Percentiles rank a stretch among this genome's conserved stretches.
Evolutionary conservation across 2,797 vertebrate genomes (phyloP).

Genomic region (Crocidura indochinensis): DNA sequence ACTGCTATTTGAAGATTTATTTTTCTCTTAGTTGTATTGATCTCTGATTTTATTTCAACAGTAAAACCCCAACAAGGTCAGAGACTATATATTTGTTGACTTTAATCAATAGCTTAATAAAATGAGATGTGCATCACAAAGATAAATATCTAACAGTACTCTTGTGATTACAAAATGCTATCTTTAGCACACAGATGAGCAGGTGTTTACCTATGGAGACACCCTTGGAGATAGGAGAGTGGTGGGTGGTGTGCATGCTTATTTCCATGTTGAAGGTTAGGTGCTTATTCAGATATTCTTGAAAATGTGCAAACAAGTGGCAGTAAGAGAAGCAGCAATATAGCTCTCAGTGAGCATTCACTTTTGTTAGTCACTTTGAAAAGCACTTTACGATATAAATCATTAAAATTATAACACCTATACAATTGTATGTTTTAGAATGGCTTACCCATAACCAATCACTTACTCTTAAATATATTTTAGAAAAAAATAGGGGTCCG

Average conservation of each 20-base stretch:
- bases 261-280: background rate
- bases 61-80: conserved; percentile 48
- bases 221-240: background rate
- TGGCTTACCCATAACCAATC: too few species aligned
- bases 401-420: background rate
- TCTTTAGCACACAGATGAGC: background rate
- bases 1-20: conserved; percentile 73
- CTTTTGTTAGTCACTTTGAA: background rate
- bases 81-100: conserved; percentile 48
- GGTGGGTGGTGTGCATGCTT: accelerated
- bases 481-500: too few species aligned
- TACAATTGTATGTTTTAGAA: background rate
- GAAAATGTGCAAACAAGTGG: background rate
- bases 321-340: background rate
- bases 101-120: conserved; percentile 71
- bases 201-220: background rate
- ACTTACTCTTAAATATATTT: too few species aligned
- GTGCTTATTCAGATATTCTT: background rate
- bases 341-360: background rate
- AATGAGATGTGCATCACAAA: conserved; percentile 69
- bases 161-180: conserved; percentile 15
- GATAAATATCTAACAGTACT: conserved; percentile 36
- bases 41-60: conserved; percentile 67
- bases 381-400: background rate
- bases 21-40: conserved; percentile 67